Base-by-base conservation (phyloP, 2,113 vertebrate genomes). In the Bubo bubo region DNA sequence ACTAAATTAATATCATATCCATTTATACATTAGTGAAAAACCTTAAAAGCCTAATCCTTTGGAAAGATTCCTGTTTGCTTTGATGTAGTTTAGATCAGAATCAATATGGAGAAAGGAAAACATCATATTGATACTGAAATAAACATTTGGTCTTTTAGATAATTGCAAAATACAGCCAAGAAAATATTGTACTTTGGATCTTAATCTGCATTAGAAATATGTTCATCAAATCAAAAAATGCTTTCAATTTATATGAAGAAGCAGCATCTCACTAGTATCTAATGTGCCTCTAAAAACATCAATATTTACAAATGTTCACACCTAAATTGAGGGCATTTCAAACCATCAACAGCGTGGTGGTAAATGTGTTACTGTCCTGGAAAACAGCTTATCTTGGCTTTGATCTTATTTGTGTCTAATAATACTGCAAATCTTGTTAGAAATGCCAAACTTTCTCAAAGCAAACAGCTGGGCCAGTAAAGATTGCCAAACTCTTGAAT, bases 381-480 rank as follows among this genome's bases (percentile, higher is more conserved):
- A 68, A 50, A 83, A 59, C 47, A 74, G 50, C 49, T 96, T 90
- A 17, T 80, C 52, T 81, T 96, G 74, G 73, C 94, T 56, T 32
- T 88, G 22, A 26, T 83, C 53, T 95, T 71, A 75, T 73, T 77
- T 88, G n/a, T 70, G 39, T 84, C 84, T 82, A 86, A 89, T 89
- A 92, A 88, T 64, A 80, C 26, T 34, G 73, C 39, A 86, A 70
- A 86, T 80, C 79, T 84, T 86, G 39, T 68, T 59, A 89, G 77
- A 96, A 91, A 74, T 75, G 35, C 66, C 92, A 84, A 63, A 28
- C 50, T 91, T 83, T 83, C 58, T 89, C 76, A 82, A 93, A 92
- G 63, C 14, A 90, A 93, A 84, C 74, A 94, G 49, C 93, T 89
- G 90, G 64, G 22, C 35, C 34, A 37, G 22, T 62, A 75, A 88